A percentile compares a stretch with the other conserved stretches of the same genome.
phyloP scores from a whole-genome alignment of 2,113 vertebrate species.

The Nothoprocta perdicaria region DNA sequence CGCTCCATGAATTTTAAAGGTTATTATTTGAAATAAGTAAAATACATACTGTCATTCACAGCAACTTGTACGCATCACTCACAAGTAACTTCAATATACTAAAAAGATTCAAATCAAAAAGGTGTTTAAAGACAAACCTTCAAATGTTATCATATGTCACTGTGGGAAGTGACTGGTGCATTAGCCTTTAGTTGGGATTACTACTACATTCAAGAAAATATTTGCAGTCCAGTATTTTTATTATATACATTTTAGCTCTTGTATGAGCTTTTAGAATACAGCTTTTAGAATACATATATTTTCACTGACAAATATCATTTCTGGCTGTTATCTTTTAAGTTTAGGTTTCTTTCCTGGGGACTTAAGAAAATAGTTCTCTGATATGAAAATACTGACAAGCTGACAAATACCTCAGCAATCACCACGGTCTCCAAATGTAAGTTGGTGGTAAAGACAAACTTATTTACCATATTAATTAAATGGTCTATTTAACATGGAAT shows the following conservation, averaged over 20 bases:
- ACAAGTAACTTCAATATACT: neutral
- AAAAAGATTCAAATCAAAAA: neutral
- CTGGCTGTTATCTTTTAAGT: fast-evolving
- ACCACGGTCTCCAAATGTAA: slow-evolving; percentile 50
- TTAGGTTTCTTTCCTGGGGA: neutral
- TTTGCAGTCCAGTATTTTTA: neutral
- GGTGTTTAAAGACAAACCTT: neutral
- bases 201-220: neutral
- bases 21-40: neutral
- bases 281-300: neutral
- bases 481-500: slow-evolving; percentile 80
- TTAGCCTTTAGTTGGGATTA: neutral
- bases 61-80: neutral
- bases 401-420: slow-evolving; percentile 38
- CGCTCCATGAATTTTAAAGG: neutral
- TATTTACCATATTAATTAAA: slow-evolving; percentile 83
- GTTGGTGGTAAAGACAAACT: slow-evolving; percentile 75
- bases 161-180: neutral
- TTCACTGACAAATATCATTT: neutral
- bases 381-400: neutral
- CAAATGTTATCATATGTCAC: neutral
- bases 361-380: neutral
- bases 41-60: neutral
- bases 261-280: neutral
- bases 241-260: neutral